phyloP scores from a whole-genome alignment of 2,113 vertebrate genomes.

The Picathartes gymnocephalus region DNA sequence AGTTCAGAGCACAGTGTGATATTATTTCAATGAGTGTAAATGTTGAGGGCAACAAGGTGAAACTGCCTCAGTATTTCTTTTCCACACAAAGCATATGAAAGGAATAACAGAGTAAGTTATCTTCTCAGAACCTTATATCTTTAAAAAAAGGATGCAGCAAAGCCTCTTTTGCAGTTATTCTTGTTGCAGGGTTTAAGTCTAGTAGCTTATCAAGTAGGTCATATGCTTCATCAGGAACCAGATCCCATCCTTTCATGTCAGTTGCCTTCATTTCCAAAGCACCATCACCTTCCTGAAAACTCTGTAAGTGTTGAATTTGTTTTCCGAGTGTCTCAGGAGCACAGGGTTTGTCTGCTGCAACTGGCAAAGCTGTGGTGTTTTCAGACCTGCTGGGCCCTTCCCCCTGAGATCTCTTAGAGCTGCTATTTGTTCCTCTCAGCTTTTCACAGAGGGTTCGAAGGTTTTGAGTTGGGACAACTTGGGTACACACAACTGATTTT shows the following conservation, averaged over 20 bases:
- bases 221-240: constrained; percentile 87
- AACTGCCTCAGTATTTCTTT: not conserved
- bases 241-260: constrained; percentile 79
- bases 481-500: constrained; percentile 89
- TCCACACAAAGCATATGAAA: not conserved
- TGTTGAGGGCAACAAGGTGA: not conserved
- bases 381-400: not conserved
- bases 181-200: constrained; percentile 90
- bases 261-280: not conserved
- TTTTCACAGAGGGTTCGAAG: constrained; percentile 89
- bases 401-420: not conserved
- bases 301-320: not conserved
- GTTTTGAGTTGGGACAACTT: constrained; percentile 86
- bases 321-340: not conserved
- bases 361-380: not conserved
- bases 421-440: constrained; percentile 72
- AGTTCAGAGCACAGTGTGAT: not conserved
- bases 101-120: not conserved
- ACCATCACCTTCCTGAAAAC: not conserved
- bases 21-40: not conserved
- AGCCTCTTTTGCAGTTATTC: constrained; percentile 87
- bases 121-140: constrained; percentile 59
- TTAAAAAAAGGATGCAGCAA: constrained; percentile 87
- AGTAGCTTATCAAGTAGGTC: constrained; percentile 91
- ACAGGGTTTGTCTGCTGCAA: not conserved